These are phyloP conservation scores for Imbricaverruca yamaguchii DNA, from an alignment of 2,888 invertebrate species.

Conservation along the genomic window DNA sequence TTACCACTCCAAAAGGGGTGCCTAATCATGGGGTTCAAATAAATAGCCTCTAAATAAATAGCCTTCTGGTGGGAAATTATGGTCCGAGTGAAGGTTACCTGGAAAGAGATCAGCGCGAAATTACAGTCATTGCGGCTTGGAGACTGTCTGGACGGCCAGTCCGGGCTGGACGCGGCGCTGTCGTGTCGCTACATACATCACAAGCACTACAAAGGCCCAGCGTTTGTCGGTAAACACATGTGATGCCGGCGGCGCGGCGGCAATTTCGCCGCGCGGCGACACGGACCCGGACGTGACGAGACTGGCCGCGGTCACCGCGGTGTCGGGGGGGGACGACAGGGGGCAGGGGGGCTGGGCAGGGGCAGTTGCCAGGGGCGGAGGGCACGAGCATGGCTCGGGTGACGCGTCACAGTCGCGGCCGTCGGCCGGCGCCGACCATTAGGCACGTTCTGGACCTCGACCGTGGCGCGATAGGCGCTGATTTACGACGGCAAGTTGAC, in stretches of 20 bases:
- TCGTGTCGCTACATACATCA: conserved; percentile 8
- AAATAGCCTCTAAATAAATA: conserved; percentile 22
- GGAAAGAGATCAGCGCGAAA: conserved; percentile 16
- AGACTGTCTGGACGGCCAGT: not conserved
- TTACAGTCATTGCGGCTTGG: conserved; percentile 13
- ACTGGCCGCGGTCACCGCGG: not conserved
- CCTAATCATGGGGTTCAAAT: conserved; percentile 16
- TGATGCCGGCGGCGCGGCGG: not conserved
- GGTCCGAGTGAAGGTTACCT: conserved; percentile 5
- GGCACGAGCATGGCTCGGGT: too few relatives aligned
- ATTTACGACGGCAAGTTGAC: not conserved
- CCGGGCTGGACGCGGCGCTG: not conserved
- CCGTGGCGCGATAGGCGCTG: not conserved
- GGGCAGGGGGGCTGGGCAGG: too few relatives aligned
- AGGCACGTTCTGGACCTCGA: not conserved
- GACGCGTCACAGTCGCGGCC: not conserved
- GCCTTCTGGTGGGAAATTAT: conserved; percentile 18
- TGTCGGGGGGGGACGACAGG: too few relatives aligned
- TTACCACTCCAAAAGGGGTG: conserved; percentile 9
- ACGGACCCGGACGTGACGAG: too few relatives aligned
- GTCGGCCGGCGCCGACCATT: not conserved
- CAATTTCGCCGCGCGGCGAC: not conserved
- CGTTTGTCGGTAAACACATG: not conserved
- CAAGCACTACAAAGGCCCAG: conserved; percentile 9
- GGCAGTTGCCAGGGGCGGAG: too few relatives aligned